A percentile compares a stretch with the other conserved stretches of the same genome.
Evolutionary conservation across 1,140 invertebrate species (phyloP).

Genomic region (Caenorhabditis tropicalis): DNA sequence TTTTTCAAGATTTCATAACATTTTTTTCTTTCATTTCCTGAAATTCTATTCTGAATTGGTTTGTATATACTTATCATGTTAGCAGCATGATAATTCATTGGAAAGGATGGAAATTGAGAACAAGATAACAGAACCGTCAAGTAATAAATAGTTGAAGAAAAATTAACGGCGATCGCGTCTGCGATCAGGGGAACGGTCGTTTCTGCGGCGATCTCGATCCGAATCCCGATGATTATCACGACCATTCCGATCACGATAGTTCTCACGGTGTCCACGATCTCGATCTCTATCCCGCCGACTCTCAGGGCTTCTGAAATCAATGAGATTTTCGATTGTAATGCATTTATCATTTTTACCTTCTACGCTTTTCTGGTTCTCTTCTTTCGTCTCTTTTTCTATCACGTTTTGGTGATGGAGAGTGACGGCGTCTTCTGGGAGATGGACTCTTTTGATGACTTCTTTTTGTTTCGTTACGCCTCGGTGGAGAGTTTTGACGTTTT

Average conservation of each 20-base stretch:
- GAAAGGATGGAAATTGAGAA: not conserved
- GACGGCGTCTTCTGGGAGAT: slow-evolving; percentile 8
- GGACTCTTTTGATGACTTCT: not conserved
- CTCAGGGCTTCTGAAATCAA: not conserved
- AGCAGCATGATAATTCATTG: no score
- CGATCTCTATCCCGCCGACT: not conserved
- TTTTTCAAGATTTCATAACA: not conserved
- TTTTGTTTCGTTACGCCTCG: not conserved
- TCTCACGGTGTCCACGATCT: not conserved
- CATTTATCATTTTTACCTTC: not conserved
- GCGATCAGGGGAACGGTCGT: no score
- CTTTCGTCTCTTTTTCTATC: not conserved
- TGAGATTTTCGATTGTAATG: not conserved
- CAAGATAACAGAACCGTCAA: not conserved
- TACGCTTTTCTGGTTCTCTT: not conserved
- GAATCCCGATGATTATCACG: not conserved
- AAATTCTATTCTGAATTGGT: no score
- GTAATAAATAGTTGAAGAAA: not conserved
- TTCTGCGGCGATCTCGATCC: not conserved
- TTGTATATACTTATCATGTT: no score
- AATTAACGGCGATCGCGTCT: slow-evolving; percentile 1
- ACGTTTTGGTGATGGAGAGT: slow-evolving; percentile 14
- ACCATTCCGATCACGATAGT: not conserved
- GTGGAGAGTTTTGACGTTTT: not conserved
- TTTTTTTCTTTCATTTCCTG: no score